Evolutionary conservation across 92 coral and sea anemone species (phyloP), one percentile per base, ranked within the genome.

Genomic region (Metridium senile): DNA sequence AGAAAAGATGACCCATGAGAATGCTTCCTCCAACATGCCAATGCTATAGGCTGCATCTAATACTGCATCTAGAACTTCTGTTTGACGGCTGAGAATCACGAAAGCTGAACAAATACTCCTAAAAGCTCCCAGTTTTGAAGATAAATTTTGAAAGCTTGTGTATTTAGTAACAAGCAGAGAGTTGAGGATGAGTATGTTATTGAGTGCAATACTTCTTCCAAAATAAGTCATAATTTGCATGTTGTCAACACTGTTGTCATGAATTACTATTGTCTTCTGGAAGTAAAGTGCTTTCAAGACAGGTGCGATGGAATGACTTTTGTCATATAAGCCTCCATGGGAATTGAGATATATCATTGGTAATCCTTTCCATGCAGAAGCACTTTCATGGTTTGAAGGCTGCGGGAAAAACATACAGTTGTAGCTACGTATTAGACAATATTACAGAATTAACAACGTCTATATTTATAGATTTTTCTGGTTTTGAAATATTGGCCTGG

Each of bases 1-100:
- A 46, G 82, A 79, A 28, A 80, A 68, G 9, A 88, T 33, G 9
- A 88, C 74, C 93, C 93, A 88, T 34, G 26, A 49, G 61, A 62
- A 20, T 32, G 76, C 75, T 32, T 62, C 79, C 11, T 63, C 79
- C 35, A 65, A 21, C 75, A 46, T 23, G 19, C 45, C 74, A 30
- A 58, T 26, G 2, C 0, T 7, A 9, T 10, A 19, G 9, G 83
- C 83, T 9, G 45, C 86, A 0, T 22, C 17, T 32, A 88, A 80
- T 1, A 81, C 45, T 17, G 49, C 18, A 17, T 62, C 20, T 9
- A 77, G 32, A 26, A 68, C 33, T 0, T 11, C 26, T 31, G 78
- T 75, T 39, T 80, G 58, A 75, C 75, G 35, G 0, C 89, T 66
- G 0, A 88, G 32, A 10, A 84, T 26, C 10, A 75, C 51, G 47